Evolutionary conservation across 64 coral and sea anemone genomes (phyloP).

Genomic region (Actinia equina): DNA sequence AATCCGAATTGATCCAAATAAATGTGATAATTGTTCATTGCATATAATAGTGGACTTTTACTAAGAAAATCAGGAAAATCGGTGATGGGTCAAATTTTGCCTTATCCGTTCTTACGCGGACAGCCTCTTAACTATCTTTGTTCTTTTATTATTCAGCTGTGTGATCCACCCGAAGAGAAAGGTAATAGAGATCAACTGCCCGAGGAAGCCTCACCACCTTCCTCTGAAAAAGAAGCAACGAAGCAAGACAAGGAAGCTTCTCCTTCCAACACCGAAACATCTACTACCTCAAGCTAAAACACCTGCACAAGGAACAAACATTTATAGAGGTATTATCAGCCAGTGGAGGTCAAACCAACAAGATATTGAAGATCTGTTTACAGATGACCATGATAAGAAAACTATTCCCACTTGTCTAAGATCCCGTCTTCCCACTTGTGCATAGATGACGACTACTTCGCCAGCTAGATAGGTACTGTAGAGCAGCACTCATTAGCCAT

Average conservation of each 20-base stretch:
- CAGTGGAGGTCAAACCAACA: neutral
- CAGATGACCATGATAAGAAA: neutral
- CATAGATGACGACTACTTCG: neutral
- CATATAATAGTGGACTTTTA: too few species aligned
- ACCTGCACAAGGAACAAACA: neutral
- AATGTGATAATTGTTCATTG: too few species aligned
- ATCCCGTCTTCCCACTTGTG: neutral
- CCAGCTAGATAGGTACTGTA: neutral
- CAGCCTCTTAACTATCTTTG: neutral
- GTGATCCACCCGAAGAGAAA: conserved; percentile 31
- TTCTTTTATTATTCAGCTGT: conserved; percentile 21
- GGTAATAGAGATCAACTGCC: neutral
- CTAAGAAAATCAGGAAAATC: too few species aligned
- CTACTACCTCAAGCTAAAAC: neutral
- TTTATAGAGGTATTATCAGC: neutral
- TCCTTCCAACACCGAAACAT: neutral
- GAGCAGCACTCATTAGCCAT: neutral
- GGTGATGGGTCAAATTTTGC: too few species aligned
- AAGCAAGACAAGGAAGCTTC: neutral
- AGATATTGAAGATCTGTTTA: neutral
- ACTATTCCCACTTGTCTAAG: neutral
- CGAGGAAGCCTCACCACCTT: neutral
- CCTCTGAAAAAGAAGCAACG: neutral
- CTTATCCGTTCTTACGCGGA: too few species aligned
- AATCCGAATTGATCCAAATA: too few species aligned